phyloP scores from a whole-genome alignment of 2,797 vertebrate species.

The Dendrocincla fuliginosa region DNA sequence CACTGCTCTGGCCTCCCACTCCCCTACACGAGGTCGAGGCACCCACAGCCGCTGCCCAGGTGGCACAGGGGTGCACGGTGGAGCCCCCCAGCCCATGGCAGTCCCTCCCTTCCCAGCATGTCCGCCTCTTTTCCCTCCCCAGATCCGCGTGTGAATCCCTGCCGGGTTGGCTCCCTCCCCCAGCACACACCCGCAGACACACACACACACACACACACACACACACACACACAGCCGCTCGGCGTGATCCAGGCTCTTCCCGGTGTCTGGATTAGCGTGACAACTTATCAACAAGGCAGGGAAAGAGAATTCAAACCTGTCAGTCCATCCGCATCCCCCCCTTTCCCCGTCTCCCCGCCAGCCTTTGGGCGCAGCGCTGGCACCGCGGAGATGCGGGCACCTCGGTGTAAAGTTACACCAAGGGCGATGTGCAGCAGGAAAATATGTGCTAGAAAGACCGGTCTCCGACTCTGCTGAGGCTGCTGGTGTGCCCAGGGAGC shows the following conservation, averaged over 20 bases:
- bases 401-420: slow-evolving; percentile 58
- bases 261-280: slow-evolving; percentile 75
- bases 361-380: slow-evolving; percentile 43
- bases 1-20: rapidly evolving
- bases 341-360: slow-evolving; percentile 14
- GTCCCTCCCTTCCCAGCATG: neutral
- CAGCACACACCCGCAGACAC: slow-evolving; percentile 41
- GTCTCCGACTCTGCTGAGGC: slow-evolving; percentile 25
- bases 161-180: slow-evolving; percentile 38
- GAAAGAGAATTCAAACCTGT: slow-evolving; percentile 77
- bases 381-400: slow-evolving; percentile 54
- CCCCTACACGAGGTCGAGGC: neutral
- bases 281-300: slow-evolving; percentile 77
- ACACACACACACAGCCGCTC: neutral
- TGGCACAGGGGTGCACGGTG: neutral
- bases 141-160: neutral
- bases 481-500: slow-evolving; percentile 51
- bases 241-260: slow-evolving; percentile 73
- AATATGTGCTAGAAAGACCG: slow-evolving; percentile 46
- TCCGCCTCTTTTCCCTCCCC: neutral
- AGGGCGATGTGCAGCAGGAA: slow-evolving; percentile 31
- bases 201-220: neutral
- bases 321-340: slow-evolving; percentile 55
- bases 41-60: neutral
- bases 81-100: neutral